Conservation (phyloP, 37 sponge, comb jelly and placozoan genomes). For the Ianthella basta region DNA sequence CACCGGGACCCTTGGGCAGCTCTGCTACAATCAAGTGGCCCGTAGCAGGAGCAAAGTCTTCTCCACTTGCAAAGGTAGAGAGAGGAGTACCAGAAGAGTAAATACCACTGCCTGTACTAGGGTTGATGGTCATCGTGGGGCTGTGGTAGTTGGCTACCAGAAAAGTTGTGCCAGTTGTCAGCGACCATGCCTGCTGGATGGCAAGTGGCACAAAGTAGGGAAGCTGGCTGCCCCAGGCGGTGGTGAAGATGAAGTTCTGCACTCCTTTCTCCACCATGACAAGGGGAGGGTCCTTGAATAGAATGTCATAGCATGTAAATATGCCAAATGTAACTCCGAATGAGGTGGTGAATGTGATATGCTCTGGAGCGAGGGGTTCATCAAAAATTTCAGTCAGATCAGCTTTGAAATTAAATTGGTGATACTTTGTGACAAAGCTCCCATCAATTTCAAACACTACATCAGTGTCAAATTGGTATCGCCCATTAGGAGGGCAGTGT, state of each 20-base stretch:
- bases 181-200: constrained; percentile 64
- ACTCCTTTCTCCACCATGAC: constrained; percentile 40
- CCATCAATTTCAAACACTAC: constrained; percentile 70
- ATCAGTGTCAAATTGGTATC: constrained; percentile 65
- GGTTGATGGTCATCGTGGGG: background rate
- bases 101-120: constrained; percentile 64
- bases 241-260: constrained; percentile 63
- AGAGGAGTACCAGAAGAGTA: constrained; percentile 63
- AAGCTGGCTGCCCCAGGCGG: constrained; percentile 60
- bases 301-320: constrained; percentile 76
- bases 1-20: no score
- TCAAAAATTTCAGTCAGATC: constrained; percentile 20
- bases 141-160: constrained; percentile 62
- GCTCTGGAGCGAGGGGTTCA: background rate
- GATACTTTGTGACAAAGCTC: constrained; percentile 59
- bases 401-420: constrained; percentile 57
- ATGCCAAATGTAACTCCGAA: constrained; percentile 78
- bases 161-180: constrained; percentile 21
- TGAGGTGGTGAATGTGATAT: constrained; percentile 43
- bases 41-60: no score
- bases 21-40: no score
- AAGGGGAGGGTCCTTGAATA: constrained; percentile 41
- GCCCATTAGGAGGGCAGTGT: constrained; percentile 49
- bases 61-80: no score
- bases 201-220: constrained; percentile 37